Conservation (phyloP, 2,888 invertebrate species). For the Oscheius myriophilus region DNA sequence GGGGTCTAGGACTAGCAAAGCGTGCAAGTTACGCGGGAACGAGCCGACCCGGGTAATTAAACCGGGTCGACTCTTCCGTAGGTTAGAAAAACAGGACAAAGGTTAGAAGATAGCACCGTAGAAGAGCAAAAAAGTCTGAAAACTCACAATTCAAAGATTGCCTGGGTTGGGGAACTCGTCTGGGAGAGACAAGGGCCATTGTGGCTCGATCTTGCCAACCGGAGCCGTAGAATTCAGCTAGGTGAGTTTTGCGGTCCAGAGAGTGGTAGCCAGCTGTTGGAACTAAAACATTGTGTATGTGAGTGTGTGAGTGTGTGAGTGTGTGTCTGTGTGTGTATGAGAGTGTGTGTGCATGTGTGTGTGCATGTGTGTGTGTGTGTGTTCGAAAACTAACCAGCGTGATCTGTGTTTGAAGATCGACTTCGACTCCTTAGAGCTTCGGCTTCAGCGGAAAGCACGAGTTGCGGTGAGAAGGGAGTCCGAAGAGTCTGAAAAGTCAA, state of each 20-base stretch:
- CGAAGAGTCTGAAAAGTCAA: slow-evolving; percentile 21
- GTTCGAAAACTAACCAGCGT: slow-evolving; percentile 13
- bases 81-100: not conserved
- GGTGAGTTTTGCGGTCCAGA: slow-evolving; percentile 59
- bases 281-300: not conserved
- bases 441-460: slow-evolving; percentile 19
- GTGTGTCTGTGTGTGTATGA: no score
- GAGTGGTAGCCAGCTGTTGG: slow-evolving; percentile 52
- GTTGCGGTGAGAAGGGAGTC: slow-evolving; percentile 19
- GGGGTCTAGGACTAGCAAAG: slow-evolving; percentile 4
- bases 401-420: slow-evolving; percentile 17
- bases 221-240: slow-evolving; percentile 44
- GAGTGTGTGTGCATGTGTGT: no score
- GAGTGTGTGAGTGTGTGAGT: slow-evolving; percentile 9
- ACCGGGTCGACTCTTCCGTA: not conserved
- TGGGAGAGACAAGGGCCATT: slow-evolving; percentile 41
- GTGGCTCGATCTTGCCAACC: slow-evolving; percentile 36
- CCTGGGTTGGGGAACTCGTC: slow-evolving; percentile 32
- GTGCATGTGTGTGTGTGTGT: no score
- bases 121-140: not conserved
- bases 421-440: slow-evolving; percentile 22
- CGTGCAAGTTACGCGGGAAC: not conserved
- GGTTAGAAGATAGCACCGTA: not conserved
- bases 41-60: not conserved
- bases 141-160: not conserved